Conservation (phyloP, 2,797 vertebrate genomes). For the Hephaestus fuliginosus region DNA sequence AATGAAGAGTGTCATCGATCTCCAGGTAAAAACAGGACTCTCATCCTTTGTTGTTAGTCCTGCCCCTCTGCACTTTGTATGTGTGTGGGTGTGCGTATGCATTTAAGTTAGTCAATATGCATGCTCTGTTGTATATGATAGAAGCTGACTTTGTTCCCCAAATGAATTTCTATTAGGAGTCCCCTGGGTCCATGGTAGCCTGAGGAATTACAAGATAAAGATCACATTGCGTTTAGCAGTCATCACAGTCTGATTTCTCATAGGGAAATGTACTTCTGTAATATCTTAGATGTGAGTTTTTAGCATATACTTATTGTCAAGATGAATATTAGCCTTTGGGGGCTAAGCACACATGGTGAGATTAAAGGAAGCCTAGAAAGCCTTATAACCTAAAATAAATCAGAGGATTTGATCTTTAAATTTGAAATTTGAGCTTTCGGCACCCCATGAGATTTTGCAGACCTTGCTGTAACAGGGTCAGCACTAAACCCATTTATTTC, state of each 20-base stretch:
- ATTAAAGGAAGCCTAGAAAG: conserved; percentile 32
- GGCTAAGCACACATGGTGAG: conserved; percentile 21
- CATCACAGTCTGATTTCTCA: conserved; percentile 53
- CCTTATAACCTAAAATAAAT: conserved; percentile 27
- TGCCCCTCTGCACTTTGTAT: background rate
- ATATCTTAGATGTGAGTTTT: conserved; percentile 41
- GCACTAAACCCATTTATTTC: conserved; percentile 29
- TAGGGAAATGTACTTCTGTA: conserved; percentile 34
- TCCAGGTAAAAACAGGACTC: background rate
- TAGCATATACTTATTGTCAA: conserved; percentile 38
- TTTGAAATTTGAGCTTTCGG: conserved; percentile 27
- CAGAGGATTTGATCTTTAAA: conserved; percentile 38
- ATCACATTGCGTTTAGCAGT: conserved; percentile 53
- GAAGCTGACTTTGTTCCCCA: conserved; percentile 58
- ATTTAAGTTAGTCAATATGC: conserved; percentile 24
- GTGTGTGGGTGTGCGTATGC: background rate
- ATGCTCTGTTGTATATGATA: conserved; percentile 16
- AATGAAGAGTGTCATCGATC: background rate
- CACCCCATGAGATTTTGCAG: conserved; percentile 18
- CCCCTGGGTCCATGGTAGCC: conserved; percentile 50
- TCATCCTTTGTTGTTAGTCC: background rate
- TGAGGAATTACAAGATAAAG: conserved; percentile 55
- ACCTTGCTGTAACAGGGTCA: conserved; percentile 18
- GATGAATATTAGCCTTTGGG: conserved; percentile 24
- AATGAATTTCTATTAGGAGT: conserved; percentile 54